Conservation (phyloP, 2,888 invertebrate species). For the Amaurobius ferox region DNA sequence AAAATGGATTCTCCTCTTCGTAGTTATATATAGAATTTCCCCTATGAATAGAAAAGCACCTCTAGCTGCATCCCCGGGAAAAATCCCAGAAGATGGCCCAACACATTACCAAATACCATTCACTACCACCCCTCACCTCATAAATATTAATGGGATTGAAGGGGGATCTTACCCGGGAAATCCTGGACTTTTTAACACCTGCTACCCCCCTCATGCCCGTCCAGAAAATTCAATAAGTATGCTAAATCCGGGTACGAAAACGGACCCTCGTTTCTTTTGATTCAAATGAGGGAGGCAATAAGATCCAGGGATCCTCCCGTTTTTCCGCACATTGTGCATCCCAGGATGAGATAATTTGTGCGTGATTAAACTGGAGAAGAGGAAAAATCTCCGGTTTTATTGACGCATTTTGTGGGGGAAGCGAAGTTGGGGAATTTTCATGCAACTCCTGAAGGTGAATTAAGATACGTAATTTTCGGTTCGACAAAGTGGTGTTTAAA, state of each 20-base stretch:
- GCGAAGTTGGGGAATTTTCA: too few relatives aligned
- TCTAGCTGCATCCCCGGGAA: background rate
- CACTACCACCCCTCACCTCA: background rate
- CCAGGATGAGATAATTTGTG: slow-evolving; percentile 3
- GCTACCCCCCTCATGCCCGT: slow-evolving; percentile 11
- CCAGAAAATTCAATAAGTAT: slow-evolving; percentile 18
- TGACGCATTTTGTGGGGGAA: background rate
- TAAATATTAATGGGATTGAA: background rate
- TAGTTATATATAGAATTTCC: too few relatives aligned
- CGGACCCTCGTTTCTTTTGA: background rate
- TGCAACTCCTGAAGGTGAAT: too few relatives aligned
- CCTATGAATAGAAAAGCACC: too few relatives aligned
- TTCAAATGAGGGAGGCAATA: background rate
- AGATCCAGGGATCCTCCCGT: background rate
- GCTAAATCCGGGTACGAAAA: background rate
- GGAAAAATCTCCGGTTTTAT: background rate
- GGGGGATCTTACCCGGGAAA: background rate
- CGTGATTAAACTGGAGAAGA: slow-evolving; percentile 1
- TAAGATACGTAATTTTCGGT: too few relatives aligned
- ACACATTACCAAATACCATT: slow-evolving; percentile 13
- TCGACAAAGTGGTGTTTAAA: too few relatives aligned
- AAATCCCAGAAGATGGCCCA: background rate
- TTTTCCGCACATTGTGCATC: slow-evolving; percentile 1
- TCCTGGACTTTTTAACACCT: slow-evolving; percentile 16
- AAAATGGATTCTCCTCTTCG: too few relatives aligned